Evolutionary conservation across 2,797 vertebrate genomes (phyloP).

Genomic region (Sandelia bainsii): DNA sequence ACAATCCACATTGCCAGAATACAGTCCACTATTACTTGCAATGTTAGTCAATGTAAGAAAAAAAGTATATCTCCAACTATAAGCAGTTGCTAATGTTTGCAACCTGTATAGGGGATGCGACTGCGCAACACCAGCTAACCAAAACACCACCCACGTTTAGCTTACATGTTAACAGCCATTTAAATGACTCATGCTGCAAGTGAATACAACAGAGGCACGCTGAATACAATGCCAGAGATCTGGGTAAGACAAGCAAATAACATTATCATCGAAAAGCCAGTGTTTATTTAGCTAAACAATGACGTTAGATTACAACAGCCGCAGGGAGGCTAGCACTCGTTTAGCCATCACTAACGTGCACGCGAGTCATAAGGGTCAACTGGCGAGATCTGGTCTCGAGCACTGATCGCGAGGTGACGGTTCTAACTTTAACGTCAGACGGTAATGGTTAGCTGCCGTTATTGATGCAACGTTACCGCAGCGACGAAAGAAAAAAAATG

Average conservation of each 20-base stretch:
- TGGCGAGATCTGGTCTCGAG: neutral
- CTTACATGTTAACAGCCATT: neutral
- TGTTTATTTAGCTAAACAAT: neutral
- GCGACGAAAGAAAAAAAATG: neutral
- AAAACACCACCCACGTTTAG: slow-evolving; percentile 10
- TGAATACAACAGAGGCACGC: rapidly evolving
- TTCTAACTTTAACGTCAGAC: neutral
- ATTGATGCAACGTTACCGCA: no score
- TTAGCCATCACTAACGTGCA: slow-evolving; percentile 7
- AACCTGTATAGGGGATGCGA: neutral
- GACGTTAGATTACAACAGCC: neutral
- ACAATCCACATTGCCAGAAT: neutral
- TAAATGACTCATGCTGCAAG: rapidly evolving
- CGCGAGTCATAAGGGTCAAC: neutral
- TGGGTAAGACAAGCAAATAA: neutral
- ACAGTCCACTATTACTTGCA: no score
- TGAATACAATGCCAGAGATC: no score
- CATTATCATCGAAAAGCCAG: neutral
- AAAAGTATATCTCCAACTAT: neutral
- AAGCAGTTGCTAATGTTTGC: neutral
- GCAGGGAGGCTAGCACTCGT: slow-evolving; percentile 14
- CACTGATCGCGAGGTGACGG: neutral
- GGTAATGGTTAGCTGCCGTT: neutral
- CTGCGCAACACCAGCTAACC: slow-evolving; percentile 22
- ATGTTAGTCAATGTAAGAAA: no score